Evolutionary conservation across 1,140 invertebrate species (phyloP).

Genomic region (Cyclina sinensis): DNA sequence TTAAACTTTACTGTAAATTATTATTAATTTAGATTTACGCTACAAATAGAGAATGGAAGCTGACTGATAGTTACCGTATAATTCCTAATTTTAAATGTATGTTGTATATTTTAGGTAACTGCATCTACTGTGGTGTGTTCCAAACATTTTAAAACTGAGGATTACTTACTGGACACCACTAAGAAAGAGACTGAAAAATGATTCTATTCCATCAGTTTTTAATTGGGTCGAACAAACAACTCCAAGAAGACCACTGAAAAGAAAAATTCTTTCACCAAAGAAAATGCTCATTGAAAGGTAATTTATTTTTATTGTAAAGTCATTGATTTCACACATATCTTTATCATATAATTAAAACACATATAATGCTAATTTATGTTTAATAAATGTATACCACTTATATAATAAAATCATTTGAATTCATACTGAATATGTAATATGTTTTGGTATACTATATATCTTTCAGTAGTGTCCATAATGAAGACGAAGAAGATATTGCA

Average conservation of each 20-base stretch:
- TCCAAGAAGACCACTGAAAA: not conserved
- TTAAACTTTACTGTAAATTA: not conserved
- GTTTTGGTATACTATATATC: not conserved
- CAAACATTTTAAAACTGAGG: conserved; percentile 45
- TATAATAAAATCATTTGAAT: not conserved
- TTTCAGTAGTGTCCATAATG: no score
- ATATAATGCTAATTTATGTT: not conserved
- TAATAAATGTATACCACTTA: not conserved
- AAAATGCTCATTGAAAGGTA: not conserved
- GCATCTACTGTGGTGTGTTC: conserved; percentile 5
- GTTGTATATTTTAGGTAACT: not conserved
- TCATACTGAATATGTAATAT: not conserved
- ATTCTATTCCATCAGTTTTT: not conserved
- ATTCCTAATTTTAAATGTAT: no score
- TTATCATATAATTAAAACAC: not conserved
- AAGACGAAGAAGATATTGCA: not conserved
- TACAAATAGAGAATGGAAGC: not conserved
- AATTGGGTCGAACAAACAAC: not conserved
- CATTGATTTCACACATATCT: not conserved
- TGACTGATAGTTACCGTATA: not conserved
- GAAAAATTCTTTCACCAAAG: not conserved
- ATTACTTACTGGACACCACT: conserved; percentile 26
- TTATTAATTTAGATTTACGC: not conserved
- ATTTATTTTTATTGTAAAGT: not conserved
- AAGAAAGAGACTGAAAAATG: not conserved